Evolutionary conservation across 2,888 invertebrate species (phyloP), one percentile per base, ranked within the genome.

Genomic region (Dorcus hopei): DNA sequence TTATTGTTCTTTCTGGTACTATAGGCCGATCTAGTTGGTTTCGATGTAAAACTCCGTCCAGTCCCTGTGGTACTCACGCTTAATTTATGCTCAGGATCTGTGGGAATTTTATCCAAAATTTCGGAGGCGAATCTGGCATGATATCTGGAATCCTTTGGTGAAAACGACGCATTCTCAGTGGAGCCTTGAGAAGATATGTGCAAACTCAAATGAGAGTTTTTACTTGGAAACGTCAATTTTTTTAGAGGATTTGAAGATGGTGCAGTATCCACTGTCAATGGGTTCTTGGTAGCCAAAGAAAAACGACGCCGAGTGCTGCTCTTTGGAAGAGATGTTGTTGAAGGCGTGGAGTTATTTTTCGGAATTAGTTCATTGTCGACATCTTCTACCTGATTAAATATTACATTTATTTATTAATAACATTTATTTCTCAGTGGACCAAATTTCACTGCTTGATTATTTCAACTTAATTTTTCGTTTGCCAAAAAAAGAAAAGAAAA

Each of bases 61-160:
- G 57, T 54, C 4, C 50, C 51, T 11, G 57, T 54, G 9, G 54
- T 33, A 42, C 40, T 39, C 9, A 50, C 39, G n/a, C 45, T 43
- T 55, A 61, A 58, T 33, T 33, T 33, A 56, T 61, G 41, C 11
- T 58, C 54, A 11, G 9, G 19, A 38, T 42, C 47, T 26, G 38
- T 39, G 40, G 38, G 49, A 33, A 11, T 49, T 26, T 50, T 52
- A 3, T 55, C 40, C 4, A 41, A 39, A 33, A 51, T 49, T 26
- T 26, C 61, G 38, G 56, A 58, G 0, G 66, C 59, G 56, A 72
- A 72, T 61, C 72, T 70, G 0, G 74, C 73, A 52, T 75, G 71
- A 70, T 74, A 74, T 70, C 72, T 68, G 62, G 72, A 69, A 51
- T 68, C 64, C 65, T 68, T 70, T 64, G 16, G 43, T 54, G 38